Percentiles rank a stretch among this genome's conserved stretches.
Conservation (phyloP, 1,140 invertebrate genomes). For the Eumeta japonica region DNA sequence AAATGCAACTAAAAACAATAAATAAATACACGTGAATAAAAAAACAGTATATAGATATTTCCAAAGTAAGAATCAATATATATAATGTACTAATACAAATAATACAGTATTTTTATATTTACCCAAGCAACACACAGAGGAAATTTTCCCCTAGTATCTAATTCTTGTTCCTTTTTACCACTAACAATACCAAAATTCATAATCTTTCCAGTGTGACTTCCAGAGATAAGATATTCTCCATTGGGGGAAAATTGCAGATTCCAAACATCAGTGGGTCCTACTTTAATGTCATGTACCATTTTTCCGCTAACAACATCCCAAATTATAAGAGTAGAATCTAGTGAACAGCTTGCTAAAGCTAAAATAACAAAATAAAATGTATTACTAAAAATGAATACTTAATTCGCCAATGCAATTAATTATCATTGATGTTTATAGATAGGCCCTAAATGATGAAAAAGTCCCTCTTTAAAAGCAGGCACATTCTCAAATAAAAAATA, state of each 20-base stretch:
- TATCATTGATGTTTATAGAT: too few species aligned
- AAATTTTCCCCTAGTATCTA: constrained; percentile 94
- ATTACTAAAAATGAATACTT: constrained; percentile 10
- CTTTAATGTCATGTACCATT: constrained; percentile 81
- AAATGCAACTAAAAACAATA: too few species aligned
- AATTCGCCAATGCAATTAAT: too few species aligned
- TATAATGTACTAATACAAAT: not conserved
- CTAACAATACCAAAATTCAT: constrained; percentile 85
- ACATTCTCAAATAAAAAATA: not conserved
- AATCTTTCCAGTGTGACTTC: constrained; percentile 89
- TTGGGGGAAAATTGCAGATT: constrained; percentile 94
- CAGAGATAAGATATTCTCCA: constrained; percentile 84
- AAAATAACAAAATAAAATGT: constrained; percentile 31
- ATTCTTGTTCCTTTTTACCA: constrained; percentile 77
- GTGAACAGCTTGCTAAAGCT: constrained; percentile 88
- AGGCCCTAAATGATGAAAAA: not conserved
- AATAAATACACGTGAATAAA: too few species aligned
- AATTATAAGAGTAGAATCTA: constrained; percentile 86
- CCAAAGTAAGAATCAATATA: too few species aligned
- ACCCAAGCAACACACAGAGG: constrained; percentile 93
- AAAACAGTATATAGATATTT: too few species aligned
- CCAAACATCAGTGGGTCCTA: constrained; percentile 90
- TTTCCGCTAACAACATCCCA: constrained; percentile 89
- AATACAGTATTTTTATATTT: constrained; percentile 23
- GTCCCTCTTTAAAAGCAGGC: not conserved